Evolutionary conservation across 2,797 vertebrate species (phyloP).

Genomic region (Pangasius krempfi): DNA sequence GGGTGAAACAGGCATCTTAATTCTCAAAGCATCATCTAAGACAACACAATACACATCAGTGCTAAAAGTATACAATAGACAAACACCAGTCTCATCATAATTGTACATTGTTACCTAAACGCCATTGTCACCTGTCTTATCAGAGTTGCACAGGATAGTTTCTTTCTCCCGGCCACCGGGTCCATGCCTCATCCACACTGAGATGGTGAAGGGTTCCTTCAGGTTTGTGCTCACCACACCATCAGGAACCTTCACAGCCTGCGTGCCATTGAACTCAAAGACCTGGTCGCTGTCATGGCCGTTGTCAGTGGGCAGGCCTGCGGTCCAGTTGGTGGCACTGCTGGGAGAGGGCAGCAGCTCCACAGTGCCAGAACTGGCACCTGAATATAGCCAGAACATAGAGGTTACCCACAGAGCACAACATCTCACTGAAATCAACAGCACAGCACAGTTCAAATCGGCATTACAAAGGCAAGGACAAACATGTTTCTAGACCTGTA

Average conservation of each 20-base stretch:
- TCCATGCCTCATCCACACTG: slow-evolving; percentile 96
- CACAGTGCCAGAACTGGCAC: slow-evolving; percentile 83
- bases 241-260: slow-evolving; percentile 90
- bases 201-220: slow-evolving; percentile 91
- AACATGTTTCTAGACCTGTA: not conserved
- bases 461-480: not conserved
- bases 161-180: slow-evolving; percentile 91
- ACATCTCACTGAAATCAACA: not conserved
- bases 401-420: not conserved
- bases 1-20: not conserved
- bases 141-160: slow-evolving; percentile 94
- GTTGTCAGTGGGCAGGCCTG: slow-evolving; percentile 91
- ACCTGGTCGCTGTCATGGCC: slow-evolving; percentile 97
- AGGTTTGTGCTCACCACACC: slow-evolving; percentile 83
- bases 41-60: not conserved
- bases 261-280: slow-evolving; percentile 97
- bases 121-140: slow-evolving; percentile 85
- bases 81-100: not conserved
- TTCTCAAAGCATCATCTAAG: not conserved
- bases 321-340: slow-evolving; percentile 88
- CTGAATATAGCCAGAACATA: slow-evolving; percentile 65
- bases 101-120: not conserved
- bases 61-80: not conserved
- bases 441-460: not conserved
- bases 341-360: slow-evolving; percentile 94